Conservation (phyloP, 2,113 vertebrate genomes). For the Cyanoramphus novaezelandiae region DNA sequence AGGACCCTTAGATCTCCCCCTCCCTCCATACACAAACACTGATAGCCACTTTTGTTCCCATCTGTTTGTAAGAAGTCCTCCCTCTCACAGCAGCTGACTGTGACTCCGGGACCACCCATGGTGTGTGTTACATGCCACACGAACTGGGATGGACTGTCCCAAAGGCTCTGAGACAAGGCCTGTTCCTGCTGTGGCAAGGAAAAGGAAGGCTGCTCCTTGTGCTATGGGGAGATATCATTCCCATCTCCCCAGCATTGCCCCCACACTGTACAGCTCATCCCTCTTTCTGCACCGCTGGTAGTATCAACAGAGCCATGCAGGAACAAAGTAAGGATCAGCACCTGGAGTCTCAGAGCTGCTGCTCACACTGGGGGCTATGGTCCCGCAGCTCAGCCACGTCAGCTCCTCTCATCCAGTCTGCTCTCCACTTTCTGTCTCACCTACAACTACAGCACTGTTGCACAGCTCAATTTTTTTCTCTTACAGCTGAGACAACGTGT, state of each 20-base stretch:
- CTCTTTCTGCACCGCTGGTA: not conserved
- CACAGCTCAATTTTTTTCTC: not conserved
- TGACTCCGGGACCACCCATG: rapidly evolving
- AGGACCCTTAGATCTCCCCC: not conserved
- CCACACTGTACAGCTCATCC: not conserved
- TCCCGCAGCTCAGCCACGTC: not conserved
- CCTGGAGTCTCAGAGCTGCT: not conserved
- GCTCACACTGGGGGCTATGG: not conserved
- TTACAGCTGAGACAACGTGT: not conserved
- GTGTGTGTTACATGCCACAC: not conserved
- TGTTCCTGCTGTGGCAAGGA: not conserved
- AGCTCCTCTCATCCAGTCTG: not conserved
- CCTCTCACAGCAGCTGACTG: not conserved
- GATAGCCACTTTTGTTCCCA: not conserved
- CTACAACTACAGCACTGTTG: not conserved
- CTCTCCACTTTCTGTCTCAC: not conserved
- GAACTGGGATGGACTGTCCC: not conserved
- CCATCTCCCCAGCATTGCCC: not conserved
- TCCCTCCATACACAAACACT: not conserved
- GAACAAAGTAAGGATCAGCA: not conserved
- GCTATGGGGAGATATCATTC: not conserved
- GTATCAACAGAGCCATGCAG: not conserved
- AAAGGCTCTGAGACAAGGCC: not conserved
- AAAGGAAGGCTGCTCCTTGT: not conserved
- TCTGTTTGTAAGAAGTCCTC: not conserved